phyloP scores from a whole-genome alignment of 2,113 vertebrate species.

The Halcyon senegalensis region DNA sequence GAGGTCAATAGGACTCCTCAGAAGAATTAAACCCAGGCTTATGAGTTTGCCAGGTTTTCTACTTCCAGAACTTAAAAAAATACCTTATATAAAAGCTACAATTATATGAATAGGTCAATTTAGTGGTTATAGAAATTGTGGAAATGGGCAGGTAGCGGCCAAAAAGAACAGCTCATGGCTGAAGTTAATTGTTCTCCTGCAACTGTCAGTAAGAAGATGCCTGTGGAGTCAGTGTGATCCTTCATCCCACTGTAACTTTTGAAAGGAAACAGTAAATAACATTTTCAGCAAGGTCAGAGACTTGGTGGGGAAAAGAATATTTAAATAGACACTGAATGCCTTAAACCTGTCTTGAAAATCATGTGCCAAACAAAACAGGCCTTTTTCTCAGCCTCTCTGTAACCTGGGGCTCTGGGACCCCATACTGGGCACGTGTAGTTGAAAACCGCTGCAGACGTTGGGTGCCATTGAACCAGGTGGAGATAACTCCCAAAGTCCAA shows the following conservation, averaged over 20 bases:
- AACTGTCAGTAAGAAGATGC: neutral
- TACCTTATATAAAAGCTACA: neutral
- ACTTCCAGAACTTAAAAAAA: neutral
- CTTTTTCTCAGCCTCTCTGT: neutral
- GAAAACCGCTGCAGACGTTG: neutral
- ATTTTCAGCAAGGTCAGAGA: neutral
- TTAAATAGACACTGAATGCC: neutral
- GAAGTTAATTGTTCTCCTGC: neutral
- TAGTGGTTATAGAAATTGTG: neutral
- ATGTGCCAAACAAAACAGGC: rapidly evolving
- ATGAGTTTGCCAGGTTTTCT: neutral
- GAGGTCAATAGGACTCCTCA: neutral
- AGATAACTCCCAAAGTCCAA: neutral
- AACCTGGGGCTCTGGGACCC: neutral
- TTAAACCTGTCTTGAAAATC: neutral
- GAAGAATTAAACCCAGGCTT: neutral
- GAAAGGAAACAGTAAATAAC: neutral
- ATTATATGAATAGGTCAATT: neutral
- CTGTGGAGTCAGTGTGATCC: neutral
- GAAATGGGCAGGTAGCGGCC: neutral
- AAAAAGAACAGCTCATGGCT: neutral
- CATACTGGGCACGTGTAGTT: neutral
- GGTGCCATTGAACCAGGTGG: neutral
- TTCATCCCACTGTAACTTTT: neutral
- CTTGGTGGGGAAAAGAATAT: rapidly evolving